phyloP scores from a whole-genome alignment of 2,888 invertebrate genomes.

The Calephelis perditalis region DNA sequence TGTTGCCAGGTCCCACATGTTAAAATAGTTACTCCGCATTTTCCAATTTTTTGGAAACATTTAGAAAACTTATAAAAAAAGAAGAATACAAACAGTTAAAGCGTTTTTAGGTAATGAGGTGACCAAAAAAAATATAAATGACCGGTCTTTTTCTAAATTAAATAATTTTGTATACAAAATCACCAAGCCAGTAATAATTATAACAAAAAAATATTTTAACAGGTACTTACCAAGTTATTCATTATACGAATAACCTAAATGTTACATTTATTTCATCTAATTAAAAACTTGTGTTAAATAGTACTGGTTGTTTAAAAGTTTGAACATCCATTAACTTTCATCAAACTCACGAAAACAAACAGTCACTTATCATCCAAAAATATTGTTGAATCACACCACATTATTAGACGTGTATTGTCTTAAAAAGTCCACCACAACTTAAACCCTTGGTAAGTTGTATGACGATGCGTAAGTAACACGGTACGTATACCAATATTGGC shows the following conservation, averaged over 20 bases:
- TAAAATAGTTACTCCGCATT: no score
- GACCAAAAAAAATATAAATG: no score
- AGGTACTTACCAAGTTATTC: constrained; percentile 1
- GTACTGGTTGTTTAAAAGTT: not conserved
- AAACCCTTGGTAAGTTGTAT: not conserved
- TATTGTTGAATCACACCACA: not conserved
- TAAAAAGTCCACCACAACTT: not conserved
- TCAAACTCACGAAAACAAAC: not conserved
- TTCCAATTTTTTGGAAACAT: no score
- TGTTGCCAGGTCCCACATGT: no score
- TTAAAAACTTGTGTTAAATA: not conserved
- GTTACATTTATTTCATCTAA: not conserved
- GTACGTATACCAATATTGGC: constrained; percentile 34
- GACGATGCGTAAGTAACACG: not conserved
- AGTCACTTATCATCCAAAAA: not conserved
- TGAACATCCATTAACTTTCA: not conserved
- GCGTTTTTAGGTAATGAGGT: no score
- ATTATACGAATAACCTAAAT: not conserved
- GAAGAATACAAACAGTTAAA: no score
- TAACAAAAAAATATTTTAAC: not conserved
- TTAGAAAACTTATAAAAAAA: no score
- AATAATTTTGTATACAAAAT: no score
- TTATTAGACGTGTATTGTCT: not conserved
- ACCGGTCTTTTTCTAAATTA: no score
- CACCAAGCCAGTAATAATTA: no score